Base-by-base conservation (phyloP, 2,888 invertebrate genomes). In the Noctua fimbriata region DNA sequence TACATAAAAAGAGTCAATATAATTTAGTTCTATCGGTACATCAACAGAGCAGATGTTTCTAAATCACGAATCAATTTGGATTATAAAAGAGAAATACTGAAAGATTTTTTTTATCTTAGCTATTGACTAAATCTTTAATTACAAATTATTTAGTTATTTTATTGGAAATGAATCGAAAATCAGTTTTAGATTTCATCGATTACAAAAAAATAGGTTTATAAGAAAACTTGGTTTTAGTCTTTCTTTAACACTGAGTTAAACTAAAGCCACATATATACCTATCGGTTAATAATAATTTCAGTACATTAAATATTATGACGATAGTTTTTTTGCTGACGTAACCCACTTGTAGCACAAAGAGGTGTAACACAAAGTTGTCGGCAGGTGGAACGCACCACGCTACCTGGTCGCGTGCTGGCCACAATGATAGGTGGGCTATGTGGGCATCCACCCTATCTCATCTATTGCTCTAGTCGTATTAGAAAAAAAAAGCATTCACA, bases 361-460 rank as follows among this genome's bases (percentile, higher is more conserved):
- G 82, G 80, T 80, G 78, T 79, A 76, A 65, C 75, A 76, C 70
- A 76, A 78, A 69, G 83, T 82, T 81, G 76, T 79, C 69, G 86
- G 84, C 89, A 90, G 88, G 88, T 89, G 88, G 70, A 81, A 80
- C 82, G 67, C 69, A 73, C 75, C 70, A 52, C 65, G 83, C 88
- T 93, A 92, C 92, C 93, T 93, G 92, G 90, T 88, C 93, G 90
- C 93, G 93, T 93, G 93, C 92, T 86, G 78, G 69, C 79, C 76
- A 91, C 86, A 88, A 90, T 88, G 79, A 86, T 81, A 84, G 84
- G 84, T 84, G 84, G 80, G 82, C 84, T 72, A 77, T 81, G 44
- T 83, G 81, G 78, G 78, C 77, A 73, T 76, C 72, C 67, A 88
- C 87, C 89, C 83, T 85, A 87, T 88, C 86, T 82, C 86, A 80